phyloP scores from a whole-genome alignment of 2,888 invertebrate species.

The Megalurothrips usitatus region DNA sequence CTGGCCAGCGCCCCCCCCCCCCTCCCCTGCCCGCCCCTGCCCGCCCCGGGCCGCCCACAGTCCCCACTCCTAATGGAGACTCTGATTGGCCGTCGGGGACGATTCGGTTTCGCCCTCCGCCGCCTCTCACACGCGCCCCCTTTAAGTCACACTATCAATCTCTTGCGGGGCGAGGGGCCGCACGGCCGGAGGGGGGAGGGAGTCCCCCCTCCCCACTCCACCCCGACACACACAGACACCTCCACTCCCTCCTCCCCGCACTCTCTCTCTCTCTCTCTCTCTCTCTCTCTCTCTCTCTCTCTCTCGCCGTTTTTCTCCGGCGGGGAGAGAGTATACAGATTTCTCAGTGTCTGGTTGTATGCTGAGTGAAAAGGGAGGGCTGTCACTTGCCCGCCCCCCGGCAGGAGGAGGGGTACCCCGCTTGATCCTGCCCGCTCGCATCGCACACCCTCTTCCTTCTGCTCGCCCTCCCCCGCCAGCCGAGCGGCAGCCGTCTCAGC shows the following conservation, averaged over 20 bases:
- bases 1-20: too few species aligned
- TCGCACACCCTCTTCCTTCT: neutral
- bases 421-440: neutral
- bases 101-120: neutral
- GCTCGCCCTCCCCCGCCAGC: neutral
- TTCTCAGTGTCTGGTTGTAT: slow-evolving; percentile 22
- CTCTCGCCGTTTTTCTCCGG: neutral
- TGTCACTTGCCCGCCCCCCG: neutral
- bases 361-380: slow-evolving; percentile 16
- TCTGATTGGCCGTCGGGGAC: neutral
- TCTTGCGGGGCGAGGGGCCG: neutral
- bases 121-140: neutral
- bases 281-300: too few species aligned
- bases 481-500: too few species aligned
- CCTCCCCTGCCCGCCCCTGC: too few species aligned
- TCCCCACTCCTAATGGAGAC: slow-evolving; percentile 3
- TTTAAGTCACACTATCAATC: slow-evolving; percentile 1
- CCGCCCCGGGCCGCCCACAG: too few species aligned
- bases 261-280: too few species aligned
- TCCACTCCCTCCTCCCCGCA: neutral
- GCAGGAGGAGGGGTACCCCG: too few species aligned
- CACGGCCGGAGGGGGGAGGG: neutral
- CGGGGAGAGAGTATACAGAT: slow-evolving; percentile 12
- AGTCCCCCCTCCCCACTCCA: neutral
- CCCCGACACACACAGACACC: neutral